A percentile compares a stretch with the other conserved stretches of the same genome.
Evolutionary conservation across 2,797 vertebrate species (phyloP).

Genomic region (Rhinatrema bivittatum): DNA sequence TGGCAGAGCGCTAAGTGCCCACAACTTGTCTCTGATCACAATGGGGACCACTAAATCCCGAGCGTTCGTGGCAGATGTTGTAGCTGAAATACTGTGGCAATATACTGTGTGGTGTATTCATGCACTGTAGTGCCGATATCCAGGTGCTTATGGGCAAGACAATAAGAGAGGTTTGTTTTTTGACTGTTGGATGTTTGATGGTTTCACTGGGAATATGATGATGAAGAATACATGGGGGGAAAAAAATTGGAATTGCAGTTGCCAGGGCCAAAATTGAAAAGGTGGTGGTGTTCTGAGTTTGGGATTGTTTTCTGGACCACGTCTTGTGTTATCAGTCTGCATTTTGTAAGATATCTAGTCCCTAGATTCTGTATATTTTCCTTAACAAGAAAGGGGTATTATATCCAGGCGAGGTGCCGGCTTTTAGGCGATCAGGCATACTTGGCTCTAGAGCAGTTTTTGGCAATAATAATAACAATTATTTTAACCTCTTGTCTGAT

Average conservation of each 20-base stretch:
- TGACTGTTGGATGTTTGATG: neutral
- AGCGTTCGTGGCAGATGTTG: neutral
- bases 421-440: too few relatives aligned
- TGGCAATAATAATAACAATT: too few relatives aligned
- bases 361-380: too few relatives aligned
- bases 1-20: slow-evolving; percentile 3
- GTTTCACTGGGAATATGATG: neutral
- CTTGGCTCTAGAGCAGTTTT: too few relatives aligned
- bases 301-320: neutral
- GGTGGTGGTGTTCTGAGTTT: neutral
- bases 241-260: neutral
- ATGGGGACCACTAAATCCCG: neutral
- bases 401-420: too few relatives aligned
- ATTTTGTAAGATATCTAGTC: neutral
- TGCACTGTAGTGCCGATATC: too few relatives aligned
- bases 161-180: neutral
- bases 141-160: too few relatives aligned
- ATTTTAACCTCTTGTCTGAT: too few relatives aligned
- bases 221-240: neutral
- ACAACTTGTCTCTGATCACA: slow-evolving; percentile 1
- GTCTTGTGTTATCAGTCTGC: neutral
- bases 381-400: too few relatives aligned
- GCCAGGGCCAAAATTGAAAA: neutral
- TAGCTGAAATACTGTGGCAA: neutral
- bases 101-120: too few relatives aligned